phyloP scores from a whole-genome alignment of 2,113 vertebrate genomes.

The Peromyscus californicus region DNA sequence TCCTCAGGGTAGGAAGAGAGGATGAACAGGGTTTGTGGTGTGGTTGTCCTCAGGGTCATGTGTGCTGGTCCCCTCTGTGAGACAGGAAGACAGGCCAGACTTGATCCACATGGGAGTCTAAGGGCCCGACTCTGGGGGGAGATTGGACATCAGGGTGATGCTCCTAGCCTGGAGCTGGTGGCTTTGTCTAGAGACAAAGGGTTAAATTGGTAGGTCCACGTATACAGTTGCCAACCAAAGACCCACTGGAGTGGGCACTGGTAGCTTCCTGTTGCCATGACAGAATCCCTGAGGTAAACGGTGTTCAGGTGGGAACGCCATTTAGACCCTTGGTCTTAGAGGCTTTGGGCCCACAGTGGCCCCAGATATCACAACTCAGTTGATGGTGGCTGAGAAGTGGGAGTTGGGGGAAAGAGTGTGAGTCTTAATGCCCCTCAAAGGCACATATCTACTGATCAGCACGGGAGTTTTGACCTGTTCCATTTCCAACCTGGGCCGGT shows the following conservation, averaged over 20 bases:
- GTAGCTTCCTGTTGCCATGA: background rate
- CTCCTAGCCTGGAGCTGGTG: background rate
- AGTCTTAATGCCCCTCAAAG: too few relatives aligned
- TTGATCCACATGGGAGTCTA: background rate
- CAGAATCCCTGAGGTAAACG: background rate
- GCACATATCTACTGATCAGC: too few relatives aligned
- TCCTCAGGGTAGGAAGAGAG: background rate
- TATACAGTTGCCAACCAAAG: background rate
- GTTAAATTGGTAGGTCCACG: background rate
- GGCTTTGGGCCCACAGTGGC: background rate
- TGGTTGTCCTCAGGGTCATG: background rate
- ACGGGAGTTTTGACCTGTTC: too few relatives aligned
- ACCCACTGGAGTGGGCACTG: background rate
- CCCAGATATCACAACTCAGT: background rate
- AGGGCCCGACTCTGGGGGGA: background rate
- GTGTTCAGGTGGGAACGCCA: background rate
- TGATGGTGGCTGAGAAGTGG: background rate
- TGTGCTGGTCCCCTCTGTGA: background rate
- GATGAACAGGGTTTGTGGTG: background rate
- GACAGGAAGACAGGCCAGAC: background rate
- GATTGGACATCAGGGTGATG: background rate
- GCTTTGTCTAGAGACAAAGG: background rate
- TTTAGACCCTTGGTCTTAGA: background rate
- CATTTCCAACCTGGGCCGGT: too few relatives aligned
- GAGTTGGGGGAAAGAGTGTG: background rate